Evolutionary conservation across 2,888 invertebrate genomes (phyloP).

Genomic region (Microdon myrmicae): DNA sequence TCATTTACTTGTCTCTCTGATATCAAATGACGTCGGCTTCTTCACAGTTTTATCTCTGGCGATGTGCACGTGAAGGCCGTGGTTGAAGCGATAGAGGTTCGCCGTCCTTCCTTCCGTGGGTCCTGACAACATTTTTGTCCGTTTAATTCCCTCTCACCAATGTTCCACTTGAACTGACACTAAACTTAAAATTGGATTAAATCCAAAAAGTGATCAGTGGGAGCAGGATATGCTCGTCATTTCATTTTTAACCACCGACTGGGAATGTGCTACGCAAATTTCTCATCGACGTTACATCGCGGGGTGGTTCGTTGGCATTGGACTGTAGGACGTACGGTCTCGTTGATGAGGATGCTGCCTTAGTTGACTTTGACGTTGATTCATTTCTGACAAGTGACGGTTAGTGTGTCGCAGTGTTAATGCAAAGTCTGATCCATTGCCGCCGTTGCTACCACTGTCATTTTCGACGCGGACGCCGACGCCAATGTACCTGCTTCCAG

Average conservation of each 20-base stretch:
- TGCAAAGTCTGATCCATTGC: constrained; percentile 34
- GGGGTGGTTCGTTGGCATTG: constrained; percentile 1
- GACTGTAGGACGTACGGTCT: constrained; percentile 24
- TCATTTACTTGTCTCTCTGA: constrained; percentile 48
- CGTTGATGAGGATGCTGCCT: constrained; percentile 45
- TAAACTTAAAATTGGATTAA: constrained; percentile 52
- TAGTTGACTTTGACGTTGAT: constrained; percentile 50
- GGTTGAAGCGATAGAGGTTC: constrained; percentile 43
- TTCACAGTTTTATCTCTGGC: constrained; percentile 37
- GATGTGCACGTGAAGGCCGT: constrained; percentile 1
- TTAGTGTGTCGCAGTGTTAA: constrained; percentile 31
- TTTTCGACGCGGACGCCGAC: too few species aligned
- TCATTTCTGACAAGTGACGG: constrained; percentile 49
- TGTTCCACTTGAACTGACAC: constrained; percentile 51
- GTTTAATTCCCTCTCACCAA: constrained; percentile 30
- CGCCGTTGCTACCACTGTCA: constrained; percentile 10
- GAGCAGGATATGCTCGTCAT: constrained; percentile 47
- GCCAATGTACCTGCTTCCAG: too few species aligned
- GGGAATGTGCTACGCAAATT: constrained; percentile 32
- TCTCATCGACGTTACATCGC: constrained; percentile 29
- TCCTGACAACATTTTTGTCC: constrained; percentile 28
- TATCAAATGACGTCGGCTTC: constrained; percentile 51
- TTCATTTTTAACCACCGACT: too few species aligned
- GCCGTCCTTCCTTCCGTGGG: constrained; percentile 13
- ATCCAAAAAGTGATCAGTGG: constrained; percentile 40